These are phyloP conservation scores for Phanerotoma sp. DNA, from an alignment of 2,888 invertebrate species.

Conservation along the genomic window DNA sequence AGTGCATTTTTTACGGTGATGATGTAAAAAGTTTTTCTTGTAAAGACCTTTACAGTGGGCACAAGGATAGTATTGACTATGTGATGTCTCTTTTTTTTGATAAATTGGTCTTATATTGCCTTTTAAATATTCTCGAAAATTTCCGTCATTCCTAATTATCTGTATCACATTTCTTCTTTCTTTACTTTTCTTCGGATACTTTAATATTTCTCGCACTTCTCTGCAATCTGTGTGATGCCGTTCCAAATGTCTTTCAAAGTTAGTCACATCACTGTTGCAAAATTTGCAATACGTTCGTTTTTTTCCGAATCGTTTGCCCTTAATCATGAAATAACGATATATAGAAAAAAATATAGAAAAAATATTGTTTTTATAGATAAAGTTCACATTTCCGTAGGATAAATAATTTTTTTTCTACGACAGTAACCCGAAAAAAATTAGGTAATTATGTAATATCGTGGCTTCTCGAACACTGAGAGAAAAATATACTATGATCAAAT, in stretches of 20 bases:
- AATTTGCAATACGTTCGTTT: conserved; percentile 11
- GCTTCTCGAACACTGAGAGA: too few species aligned
- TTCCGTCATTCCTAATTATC: neutral
- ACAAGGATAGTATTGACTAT: neutral
- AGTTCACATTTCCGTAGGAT: too few species aligned
- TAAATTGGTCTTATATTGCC: conserved; percentile 5
- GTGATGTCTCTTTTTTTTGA: neutral
- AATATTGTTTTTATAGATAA: too few species aligned
- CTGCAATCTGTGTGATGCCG: neutral
- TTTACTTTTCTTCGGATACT: neutral
- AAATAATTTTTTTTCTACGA: too few species aligned
- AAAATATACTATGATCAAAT: too few species aligned
- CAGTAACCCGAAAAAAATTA: too few species aligned
- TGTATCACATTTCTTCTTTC: conserved; percentile 3
- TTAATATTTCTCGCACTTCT: conserved; percentile 4
- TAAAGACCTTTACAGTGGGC: conserved; percentile 6
- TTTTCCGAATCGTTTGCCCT: neutral
- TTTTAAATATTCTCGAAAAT: conserved; percentile 9
- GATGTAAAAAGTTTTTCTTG: neutral
- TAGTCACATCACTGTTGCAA: neutral
- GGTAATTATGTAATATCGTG: too few species aligned
- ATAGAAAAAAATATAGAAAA: too few species aligned
- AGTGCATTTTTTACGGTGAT: conserved; percentile 3
- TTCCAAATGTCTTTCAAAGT: conserved; percentile 10
- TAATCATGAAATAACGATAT: too few species aligned